phyloP scores from a whole-genome alignment of 2,113 vertebrate genomes.

The Caracal caracal region DNA sequence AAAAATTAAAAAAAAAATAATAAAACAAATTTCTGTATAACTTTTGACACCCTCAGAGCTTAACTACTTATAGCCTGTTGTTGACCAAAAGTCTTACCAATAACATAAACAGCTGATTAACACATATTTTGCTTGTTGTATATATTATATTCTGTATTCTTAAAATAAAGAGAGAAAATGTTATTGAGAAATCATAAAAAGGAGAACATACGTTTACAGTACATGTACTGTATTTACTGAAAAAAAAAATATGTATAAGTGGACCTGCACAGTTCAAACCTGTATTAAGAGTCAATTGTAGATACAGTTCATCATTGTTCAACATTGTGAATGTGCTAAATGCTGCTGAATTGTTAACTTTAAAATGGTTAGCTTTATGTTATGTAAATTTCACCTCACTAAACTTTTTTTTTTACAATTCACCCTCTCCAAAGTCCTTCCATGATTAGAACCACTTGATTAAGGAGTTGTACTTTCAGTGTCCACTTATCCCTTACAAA shows the following conservation, averaged over 20 bases:
- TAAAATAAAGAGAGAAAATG: not conserved
- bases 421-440: not conserved
- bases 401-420: not conserved
- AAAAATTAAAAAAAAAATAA: too few species aligned
- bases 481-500: not conserved
- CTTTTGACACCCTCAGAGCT: not conserved
- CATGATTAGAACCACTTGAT: not conserved
- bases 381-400: not conserved
- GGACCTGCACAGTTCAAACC: not conserved
- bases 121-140: not conserved
- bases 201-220: not conserved
- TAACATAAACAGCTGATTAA: not conserved
- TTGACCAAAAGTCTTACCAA: not conserved
- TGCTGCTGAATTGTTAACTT: not conserved
- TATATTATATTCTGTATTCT: not conserved
- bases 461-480: not conserved
- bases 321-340: not conserved
- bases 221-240: not conserved
- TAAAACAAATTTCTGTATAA: not conserved
- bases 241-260: not conserved
- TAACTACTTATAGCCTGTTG: not conserved
- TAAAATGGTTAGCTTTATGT: not conserved
- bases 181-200: not conserved
- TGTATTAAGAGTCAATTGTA: not conserved
- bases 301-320: not conserved